These are phyloP conservation scores for Thyatira batis DNA, from an alignment of 2,888 invertebrate genomes.

Conservation along the genomic window DNA sequence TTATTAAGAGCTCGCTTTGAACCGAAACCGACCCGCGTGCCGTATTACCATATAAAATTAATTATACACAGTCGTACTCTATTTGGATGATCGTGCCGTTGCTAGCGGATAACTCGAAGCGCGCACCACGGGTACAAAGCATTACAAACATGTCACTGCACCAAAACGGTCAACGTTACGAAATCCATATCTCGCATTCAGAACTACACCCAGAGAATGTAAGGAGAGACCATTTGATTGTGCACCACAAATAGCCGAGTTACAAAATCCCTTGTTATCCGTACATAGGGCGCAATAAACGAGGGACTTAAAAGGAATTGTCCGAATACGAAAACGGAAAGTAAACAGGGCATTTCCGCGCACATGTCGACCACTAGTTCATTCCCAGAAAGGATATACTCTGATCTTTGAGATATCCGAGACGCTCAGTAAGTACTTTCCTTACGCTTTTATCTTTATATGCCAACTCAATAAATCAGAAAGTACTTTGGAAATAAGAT, in stretches of 20 bases:
- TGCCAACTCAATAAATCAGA: conserved; percentile 19
- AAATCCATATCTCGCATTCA: conserved; percentile 40
- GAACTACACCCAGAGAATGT: conserved; percentile 42
- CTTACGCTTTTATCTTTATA: conserved; percentile 12
- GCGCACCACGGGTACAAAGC: conserved; percentile 22
- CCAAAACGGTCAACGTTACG: conserved; percentile 40
- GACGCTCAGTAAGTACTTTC: conserved; percentile 34
- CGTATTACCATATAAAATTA: conserved; percentile 65
- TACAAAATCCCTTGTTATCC: conserved; percentile 66
- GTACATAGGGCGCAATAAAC: conserved; percentile 57
- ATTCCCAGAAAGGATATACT: conserved; percentile 49
- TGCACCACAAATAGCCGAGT: conserved; percentile 58
- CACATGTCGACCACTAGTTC: conserved; percentile 49
- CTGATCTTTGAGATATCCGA: conserved; percentile 44
- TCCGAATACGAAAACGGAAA: conserved; percentile 64
- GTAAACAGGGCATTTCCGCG: conserved; percentile 71
- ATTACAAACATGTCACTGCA: conserved; percentile 34
- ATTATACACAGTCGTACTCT: conserved; percentile 43
- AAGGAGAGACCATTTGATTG: conserved; percentile 53
- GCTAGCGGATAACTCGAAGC: conserved; percentile 2
- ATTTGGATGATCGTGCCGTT: conserved; percentile 21
- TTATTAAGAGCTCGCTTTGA: conserved; percentile 68
- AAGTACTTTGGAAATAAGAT: conserved; percentile 25
- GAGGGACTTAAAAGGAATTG: conserved; percentile 64
- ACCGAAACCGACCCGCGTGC: conserved; percentile 47